Conservation (phyloP, 1,140 invertebrate genomes). For the Cepaea nemoralis region DNA sequence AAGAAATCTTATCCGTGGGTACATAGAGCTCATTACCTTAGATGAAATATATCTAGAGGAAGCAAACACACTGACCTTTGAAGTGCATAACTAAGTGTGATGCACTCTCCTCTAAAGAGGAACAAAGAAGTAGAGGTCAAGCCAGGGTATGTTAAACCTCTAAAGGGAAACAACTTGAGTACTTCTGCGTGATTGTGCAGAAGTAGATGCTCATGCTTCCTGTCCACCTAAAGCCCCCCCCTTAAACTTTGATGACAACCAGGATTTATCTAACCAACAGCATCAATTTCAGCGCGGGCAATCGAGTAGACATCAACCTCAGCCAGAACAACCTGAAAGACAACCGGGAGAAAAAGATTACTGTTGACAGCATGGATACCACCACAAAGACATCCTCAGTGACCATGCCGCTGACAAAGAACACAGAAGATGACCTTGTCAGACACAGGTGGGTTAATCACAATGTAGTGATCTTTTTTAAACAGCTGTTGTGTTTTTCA, state of each 20-base stretch:
- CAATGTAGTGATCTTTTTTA: too few species aligned
- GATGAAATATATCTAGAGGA: too few species aligned
- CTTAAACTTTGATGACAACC: constrained; percentile 5
- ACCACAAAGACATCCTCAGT: constrained; percentile 34
- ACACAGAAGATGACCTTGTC: constrained; percentile 51
- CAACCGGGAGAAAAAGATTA: constrained; percentile 59
- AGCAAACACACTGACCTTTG: too few species aligned
- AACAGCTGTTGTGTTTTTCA: too few species aligned
- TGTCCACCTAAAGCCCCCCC: background rate
- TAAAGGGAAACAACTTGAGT: background rate
- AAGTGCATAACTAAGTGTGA: too few species aligned
- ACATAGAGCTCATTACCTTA: too few species aligned
- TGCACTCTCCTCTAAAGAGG: too few species aligned
- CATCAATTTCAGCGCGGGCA: constrained; percentile 50
- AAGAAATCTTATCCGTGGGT: too few species aligned
- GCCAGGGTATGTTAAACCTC: too few species aligned
- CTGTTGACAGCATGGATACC: constrained; percentile 47
- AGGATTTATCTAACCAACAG: constrained; percentile 19
- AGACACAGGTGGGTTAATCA: constrained; percentile 45
- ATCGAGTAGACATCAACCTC: constrained; percentile 58
- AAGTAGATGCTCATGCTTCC: background rate
- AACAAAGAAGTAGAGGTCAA: too few species aligned
- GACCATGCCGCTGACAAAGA: constrained; percentile 36
- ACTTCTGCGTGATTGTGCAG: background rate
- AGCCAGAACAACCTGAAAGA: constrained; percentile 68